Evolutionary conservation across 2,113 vertebrate genomes (phyloP).

Genomic region (Tauraco erythrolophus): DNA sequence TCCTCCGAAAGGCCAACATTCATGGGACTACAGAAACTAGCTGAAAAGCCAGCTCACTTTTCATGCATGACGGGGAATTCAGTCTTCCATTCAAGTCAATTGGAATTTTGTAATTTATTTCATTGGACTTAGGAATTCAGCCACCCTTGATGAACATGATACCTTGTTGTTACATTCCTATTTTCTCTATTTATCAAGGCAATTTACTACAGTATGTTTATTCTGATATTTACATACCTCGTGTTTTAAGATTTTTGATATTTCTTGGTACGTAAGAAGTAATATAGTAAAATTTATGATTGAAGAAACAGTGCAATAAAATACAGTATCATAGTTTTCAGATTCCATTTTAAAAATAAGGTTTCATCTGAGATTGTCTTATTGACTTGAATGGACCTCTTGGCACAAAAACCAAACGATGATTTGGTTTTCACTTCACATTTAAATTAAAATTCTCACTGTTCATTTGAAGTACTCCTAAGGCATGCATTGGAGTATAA

Average conservation of each 20-base stretch:
- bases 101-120: neutral
- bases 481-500: neutral
- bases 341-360: neutral
- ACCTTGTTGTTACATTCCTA: neutral
- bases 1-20: neutral
- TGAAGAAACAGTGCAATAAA: neutral
- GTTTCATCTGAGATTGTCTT: neutral
- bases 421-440: neutral
- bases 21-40: neutral
- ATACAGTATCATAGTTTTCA: neutral
- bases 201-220: neutral
- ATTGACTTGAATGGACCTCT: neutral
- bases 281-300: neutral
- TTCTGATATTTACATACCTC: neutral
- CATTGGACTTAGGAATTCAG: neutral
- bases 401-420: neutral
- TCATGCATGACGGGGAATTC: neutral
- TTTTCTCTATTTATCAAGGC: neutral
- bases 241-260: neutral
- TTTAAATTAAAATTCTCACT: neutral
- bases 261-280: neutral
- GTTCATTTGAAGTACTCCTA: neutral
- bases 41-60: neutral
- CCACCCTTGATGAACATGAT: neutral
- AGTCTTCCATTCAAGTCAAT: neutral